These are phyloP conservation scores for Prorops nasuta DNA, from an alignment of 1,140 invertebrate genomes.

Conservation along the genomic window DNA sequence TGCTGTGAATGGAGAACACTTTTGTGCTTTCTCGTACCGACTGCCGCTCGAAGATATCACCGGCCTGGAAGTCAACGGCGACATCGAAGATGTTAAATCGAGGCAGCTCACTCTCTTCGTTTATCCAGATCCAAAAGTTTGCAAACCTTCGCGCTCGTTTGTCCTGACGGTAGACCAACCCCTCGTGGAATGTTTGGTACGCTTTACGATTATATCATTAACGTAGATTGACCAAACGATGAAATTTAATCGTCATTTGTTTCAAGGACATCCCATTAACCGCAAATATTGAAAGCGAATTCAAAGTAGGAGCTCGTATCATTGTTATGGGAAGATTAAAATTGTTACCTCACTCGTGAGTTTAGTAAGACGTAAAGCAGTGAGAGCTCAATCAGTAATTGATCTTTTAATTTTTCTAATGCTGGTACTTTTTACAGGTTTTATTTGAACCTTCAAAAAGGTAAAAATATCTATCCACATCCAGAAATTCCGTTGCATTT, in stretches of 20 bases:
- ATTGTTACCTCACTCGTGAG: slow-evolving; percentile 62
- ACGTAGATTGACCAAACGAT: background rate
- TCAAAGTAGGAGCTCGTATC: slow-evolving; percentile 55
- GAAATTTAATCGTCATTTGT: background rate
- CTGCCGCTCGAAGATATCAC: slow-evolving; percentile 59
- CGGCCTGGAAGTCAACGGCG: slow-evolving; percentile 62
- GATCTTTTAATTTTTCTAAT: background rate
- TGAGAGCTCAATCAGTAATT: background rate
- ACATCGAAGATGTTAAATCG: slow-evolving; percentile 55
- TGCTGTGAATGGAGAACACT: slow-evolving; percentile 70
- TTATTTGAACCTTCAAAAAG: slow-evolving; percentile 68
- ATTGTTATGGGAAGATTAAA: slow-evolving; percentile 63
- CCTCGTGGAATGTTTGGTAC: slow-evolving; percentile 38
- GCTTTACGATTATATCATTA: slow-evolving; percentile 5
- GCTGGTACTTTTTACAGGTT: slow-evolving; percentile 52
- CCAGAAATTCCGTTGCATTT: slow-evolving; percentile 64
- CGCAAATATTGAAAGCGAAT: slow-evolving; percentile 47
- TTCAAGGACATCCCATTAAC: slow-evolving; percentile 49
- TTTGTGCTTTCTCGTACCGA: slow-evolving; percentile 68
- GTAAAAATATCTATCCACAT: slow-evolving; percentile 63
- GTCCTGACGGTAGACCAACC: slow-evolving; percentile 35
- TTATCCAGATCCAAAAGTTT: slow-evolving; percentile 57
- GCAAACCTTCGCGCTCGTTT: slow-evolving; percentile 25
- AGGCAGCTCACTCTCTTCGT: slow-evolving; percentile 43
- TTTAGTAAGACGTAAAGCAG: too few species aligned